Conservation (phyloP, 2,797 vertebrate genomes). For the Dendrocincla fuliginosa region DNA sequence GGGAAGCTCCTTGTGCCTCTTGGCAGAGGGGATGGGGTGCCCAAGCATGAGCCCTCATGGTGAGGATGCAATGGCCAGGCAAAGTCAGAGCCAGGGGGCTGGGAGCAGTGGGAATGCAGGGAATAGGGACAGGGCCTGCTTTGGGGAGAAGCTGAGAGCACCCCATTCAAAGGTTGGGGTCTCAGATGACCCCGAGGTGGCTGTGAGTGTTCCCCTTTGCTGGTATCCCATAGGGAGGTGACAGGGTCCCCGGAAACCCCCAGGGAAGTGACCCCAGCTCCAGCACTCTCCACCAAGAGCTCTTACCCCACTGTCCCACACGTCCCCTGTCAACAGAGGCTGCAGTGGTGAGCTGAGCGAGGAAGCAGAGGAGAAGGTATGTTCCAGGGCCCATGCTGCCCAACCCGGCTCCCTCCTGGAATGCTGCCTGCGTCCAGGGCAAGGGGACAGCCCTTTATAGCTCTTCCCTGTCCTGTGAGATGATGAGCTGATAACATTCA, state of each 20-base stretch:
- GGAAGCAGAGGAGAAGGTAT: conserved; percentile 30
- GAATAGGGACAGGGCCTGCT: accelerated
- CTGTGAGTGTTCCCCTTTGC: background rate
- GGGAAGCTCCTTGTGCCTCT: background rate
- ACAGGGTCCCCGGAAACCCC: background rate
- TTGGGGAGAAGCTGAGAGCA: background rate
- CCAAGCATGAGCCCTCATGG: background rate
- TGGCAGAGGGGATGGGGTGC: background rate
- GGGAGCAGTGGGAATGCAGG: background rate
- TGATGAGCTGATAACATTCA: conserved; percentile 62
- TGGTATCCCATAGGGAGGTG: background rate
- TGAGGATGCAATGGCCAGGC: accelerated
- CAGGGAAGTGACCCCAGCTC: background rate
- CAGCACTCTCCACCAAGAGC: background rate
- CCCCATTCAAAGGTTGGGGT: background rate
- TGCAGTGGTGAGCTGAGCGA: accelerated
- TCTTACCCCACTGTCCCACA: background rate
- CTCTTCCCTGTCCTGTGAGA: background rate
- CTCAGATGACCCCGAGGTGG: background rate
- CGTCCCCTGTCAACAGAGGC: background rate
- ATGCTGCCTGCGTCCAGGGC: accelerated
- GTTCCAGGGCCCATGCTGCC: background rate
- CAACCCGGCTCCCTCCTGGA: background rate
- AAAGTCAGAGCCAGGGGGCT: background rate
- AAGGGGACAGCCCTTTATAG: conserved; percentile 33